These are phyloP conservation scores for Sphaerophoria taeniata DNA, from an alignment of 2,888 invertebrate species.

Conservation along the genomic window DNA sequence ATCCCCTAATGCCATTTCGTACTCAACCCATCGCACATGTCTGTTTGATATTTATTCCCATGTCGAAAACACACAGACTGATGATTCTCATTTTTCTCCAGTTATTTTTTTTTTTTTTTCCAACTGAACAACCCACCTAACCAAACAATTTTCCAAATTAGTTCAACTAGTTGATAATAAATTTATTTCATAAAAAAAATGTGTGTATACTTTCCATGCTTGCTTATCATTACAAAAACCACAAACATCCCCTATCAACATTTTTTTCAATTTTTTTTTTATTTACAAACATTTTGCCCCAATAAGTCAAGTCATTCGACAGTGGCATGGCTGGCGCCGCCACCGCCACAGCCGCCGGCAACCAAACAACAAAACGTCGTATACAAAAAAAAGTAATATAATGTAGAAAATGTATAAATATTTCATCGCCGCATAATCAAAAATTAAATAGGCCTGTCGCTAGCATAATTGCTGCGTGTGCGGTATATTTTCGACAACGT, in stretches of 20 bases:
- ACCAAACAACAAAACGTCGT: constrained; percentile 11
- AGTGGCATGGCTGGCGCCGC: constrained; percentile 22
- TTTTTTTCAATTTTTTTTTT: not conserved
- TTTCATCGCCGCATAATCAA: constrained; percentile 58
- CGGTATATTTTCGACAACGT: not conserved
- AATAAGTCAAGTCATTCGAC: constrained; percentile 52
- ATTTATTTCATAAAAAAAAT: constrained; percentile 60
- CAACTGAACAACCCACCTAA: constrained; percentile 29
- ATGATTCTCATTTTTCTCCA: not conserved
- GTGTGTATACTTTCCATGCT: constrained; percentile 38
- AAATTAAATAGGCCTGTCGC: constrained; percentile 61
- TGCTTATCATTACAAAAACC: constrained; percentile 35
- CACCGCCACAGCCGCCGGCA: constrained; percentile 16
- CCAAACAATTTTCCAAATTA: constrained; percentile 45
- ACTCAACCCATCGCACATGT: not conserved
- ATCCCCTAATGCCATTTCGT: not conserved
- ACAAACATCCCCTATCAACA: not conserved
- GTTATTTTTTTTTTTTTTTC: constrained; percentile 4
- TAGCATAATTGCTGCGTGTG: constrained; percentile 59
- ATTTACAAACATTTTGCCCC: constrained; percentile 52
- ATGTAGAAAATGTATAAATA: constrained; percentile 4
- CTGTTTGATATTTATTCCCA: constrained; percentile 13
- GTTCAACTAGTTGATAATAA: constrained; percentile 66
- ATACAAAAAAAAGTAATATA: not conserved
- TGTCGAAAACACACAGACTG: constrained; percentile 9